These are phyloP conservation scores for Tetrax tetrax DNA, from an alignment of 2,113 vertebrate species.

Conservation along the genomic window DNA sequence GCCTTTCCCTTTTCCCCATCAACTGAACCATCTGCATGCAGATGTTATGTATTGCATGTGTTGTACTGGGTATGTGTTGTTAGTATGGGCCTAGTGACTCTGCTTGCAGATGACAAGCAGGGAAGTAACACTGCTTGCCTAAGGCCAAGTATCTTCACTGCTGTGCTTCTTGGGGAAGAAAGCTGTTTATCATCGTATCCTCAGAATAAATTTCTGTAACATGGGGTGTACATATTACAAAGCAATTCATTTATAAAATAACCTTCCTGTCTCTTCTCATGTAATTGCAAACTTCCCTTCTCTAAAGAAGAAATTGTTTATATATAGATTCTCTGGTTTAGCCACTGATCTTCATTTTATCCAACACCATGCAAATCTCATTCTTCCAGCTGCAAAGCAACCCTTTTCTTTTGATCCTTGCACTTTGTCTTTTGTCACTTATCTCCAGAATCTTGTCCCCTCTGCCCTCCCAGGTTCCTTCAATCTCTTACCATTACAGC, in stretches of 20 bases:
- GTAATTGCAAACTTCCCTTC: not conserved
- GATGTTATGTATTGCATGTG: rapidly evolving
- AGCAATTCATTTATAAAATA: not conserved
- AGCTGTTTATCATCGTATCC: not conserved
- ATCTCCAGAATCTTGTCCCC: not conserved
- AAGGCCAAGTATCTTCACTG: not conserved
- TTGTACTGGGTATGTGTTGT: not conserved
- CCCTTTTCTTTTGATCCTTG: not conserved
- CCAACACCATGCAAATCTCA: rapidly evolving
- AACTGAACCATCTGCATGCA: not conserved
- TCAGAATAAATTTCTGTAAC: not conserved
- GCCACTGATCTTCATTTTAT: not conserved
- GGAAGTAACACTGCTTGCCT: not conserved
- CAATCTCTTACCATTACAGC: not conserved
- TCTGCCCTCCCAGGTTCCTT: not conserved
- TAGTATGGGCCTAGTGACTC: not conserved
- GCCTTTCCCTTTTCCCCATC: not conserved
- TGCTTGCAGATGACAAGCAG: not conserved
- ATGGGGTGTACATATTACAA: not conserved
- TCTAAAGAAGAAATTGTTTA: not conserved
- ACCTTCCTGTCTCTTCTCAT: not conserved
- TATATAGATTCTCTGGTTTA: not conserved
- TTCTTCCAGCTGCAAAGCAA: not conserved
- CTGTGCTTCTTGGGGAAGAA: not conserved
- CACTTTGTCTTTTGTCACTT: not conserved